Percentiles rank a stretch among this genome's conserved stretches.
Conservation (phyloP, 1,140 invertebrate genomes). For the Anastatus disparis region DNA sequence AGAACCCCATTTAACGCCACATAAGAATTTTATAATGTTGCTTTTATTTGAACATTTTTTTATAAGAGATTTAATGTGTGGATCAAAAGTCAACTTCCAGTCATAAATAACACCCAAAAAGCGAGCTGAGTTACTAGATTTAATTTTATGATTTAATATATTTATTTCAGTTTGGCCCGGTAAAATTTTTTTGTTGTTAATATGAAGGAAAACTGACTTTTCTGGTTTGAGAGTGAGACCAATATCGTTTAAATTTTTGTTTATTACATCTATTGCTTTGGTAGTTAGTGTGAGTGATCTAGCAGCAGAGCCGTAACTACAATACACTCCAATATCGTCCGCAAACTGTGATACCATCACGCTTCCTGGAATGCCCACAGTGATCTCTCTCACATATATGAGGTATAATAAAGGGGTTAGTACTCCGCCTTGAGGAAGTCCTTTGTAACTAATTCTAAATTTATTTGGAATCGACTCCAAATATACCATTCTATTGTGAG, state of each 20-base stretch:
- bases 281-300: background rate
- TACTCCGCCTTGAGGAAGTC: conserved; percentile 29
- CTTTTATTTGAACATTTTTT: too few relatives aligned
- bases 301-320: background rate
- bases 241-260: conserved; percentile 8
- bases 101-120: background rate
- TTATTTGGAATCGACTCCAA: too few relatives aligned
- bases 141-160: background rate
- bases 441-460: conserved; percentile 24
- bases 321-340: conserved; percentile 12
- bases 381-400: background rate
- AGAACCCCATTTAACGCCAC: background rate
- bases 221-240: background rate
- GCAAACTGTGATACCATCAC: conserved; percentile 19
- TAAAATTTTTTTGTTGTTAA: too few relatives aligned
- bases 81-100: background rate
- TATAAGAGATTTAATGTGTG: background rate
- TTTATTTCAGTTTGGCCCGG: background rate
- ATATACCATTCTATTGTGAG: too few relatives aligned
- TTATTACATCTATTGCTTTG: conserved; percentile 6
- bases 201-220: too few relatives aligned
- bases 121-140: background rate
- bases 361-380: background rate
- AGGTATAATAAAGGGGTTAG: conserved; percentile 29
- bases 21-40: too few relatives aligned